Evolutionary conservation across 2,113 vertebrate genomes (phyloP), one percentile per base, ranked within the genome.

Genomic region (Otolemur garnettii): DNA sequence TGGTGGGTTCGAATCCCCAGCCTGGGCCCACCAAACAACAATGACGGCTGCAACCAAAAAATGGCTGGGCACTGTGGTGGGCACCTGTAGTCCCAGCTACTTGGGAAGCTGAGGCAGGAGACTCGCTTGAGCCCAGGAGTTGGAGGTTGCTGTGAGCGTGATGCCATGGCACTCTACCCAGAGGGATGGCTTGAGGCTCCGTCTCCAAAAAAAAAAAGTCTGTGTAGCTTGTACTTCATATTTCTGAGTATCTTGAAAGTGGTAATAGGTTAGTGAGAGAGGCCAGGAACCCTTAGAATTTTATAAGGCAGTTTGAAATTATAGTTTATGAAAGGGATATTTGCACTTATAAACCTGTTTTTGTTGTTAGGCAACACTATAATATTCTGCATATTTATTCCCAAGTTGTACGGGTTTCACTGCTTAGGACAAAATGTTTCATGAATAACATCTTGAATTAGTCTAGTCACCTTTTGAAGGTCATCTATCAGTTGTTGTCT

Each of bases 341-440:
- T 10, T 28, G 5, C 12, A 74, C 13, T 93, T 93, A 53, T 4
- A 88, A 84, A 42, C 74, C 17, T 79, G 9, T 13, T 60, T 87
- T 87, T 69, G 7, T 90, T 88, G 14, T 93, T 88, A 80, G 35
- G 22, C 19, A 94, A 9, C 50, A 74, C 84, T 62, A 84, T 45
- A 66, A 79, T 80, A 79, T 59, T 88, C 59, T 84, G 42, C 7
- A 24, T 69, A 35, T 90, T 69, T 82, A 78, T 69, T 8, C 45
- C 45, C 3, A 81, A 66, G 18, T 79, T 83, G 1, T 60, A 91
- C 15, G 50, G 14, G 24, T n/a, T 84, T 87, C 11, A 24, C 50
- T 89, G 59, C 30, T 88, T 57, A 80, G 30, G 62, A 84, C 33
- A 77, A 81, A 71, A 18, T 75, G 10, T 80, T 87, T 84, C 85